Evolutionary conservation across 2,113 vertebrate species (phyloP).

Genomic region (Hemibagrus wyckioides): DNA sequence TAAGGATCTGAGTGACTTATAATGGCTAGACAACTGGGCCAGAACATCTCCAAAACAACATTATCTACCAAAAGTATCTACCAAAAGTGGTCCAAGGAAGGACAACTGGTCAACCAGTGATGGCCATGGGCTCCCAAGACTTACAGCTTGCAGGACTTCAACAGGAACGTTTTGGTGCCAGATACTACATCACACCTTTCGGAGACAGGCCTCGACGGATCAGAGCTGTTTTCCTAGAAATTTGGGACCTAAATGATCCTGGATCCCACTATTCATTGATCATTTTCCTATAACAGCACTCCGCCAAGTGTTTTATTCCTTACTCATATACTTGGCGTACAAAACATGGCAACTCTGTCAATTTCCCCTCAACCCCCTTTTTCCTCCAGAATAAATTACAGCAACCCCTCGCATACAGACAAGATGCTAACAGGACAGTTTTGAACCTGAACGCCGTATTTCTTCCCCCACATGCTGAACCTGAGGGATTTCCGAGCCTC

Average conservation of each 20-base stretch:
- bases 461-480: neutral
- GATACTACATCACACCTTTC: no score
- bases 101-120: no score
- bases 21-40: no score
- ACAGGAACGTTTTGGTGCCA: no score
- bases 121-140: no score
- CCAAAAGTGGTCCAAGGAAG: no score
- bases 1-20: no score
- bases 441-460: neutral
- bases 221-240: no score
- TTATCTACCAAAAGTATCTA: no score
- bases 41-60: no score
- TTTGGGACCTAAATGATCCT: neutral
- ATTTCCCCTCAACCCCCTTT: neutral
- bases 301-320: neutral
- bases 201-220: no score
- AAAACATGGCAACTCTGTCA: neutral
- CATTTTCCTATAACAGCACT: neutral
- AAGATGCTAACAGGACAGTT: neutral
- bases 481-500: neutral
- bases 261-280: neutral
- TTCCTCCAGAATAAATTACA: constrained; percentile 9
- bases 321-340: neutral
- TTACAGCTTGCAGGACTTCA: no score
- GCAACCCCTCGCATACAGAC: neutral